A percentile compares a stretch with the other conserved stretches of the same genome.
Conservation (phyloP, 2,888 invertebrate species). For the Megamerina dolium region DNA sequence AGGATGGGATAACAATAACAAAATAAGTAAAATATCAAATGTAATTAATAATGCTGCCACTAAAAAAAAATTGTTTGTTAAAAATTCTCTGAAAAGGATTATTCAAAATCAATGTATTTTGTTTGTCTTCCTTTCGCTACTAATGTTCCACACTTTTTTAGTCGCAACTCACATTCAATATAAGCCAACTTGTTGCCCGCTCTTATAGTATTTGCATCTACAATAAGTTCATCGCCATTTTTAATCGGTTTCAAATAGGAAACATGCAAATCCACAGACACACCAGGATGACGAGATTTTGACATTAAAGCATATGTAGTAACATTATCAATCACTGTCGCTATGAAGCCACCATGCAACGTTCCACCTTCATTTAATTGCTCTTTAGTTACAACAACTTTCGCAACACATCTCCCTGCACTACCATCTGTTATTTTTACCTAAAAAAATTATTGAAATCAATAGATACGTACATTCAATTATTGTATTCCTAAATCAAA, state of each 20-base stretch:
- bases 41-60: neutral
- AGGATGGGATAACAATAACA: neutral
- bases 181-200: conserved; percentile 76
- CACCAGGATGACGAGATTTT: conserved; percentile 61
- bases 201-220: conserved; percentile 71
- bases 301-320: conserved; percentile 75
- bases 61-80: neutral
- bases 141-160: conserved; percentile 65
- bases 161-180: conserved; percentile 71
- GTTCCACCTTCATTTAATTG: conserved; percentile 71
- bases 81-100: neutral
- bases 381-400: conserved; percentile 66
- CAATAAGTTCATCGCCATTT: conserved; percentile 70
- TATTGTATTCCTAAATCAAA: too few species aligned
- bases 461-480: too few species aligned
- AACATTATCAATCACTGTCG: conserved; percentile 64
- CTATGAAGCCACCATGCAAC: conserved; percentile 80
- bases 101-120: conserved; percentile 56
- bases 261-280: conserved; percentile 78
- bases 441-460: conserved; percentile 41
- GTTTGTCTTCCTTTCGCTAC: conserved; percentile 80
- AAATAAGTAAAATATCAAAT: neutral
- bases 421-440: conserved; percentile 52
- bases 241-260: conserved; percentile 73
- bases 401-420: conserved; percentile 66